Evolutionary conservation across 2,797 vertebrate species (phyloP).

Genomic region (Anniella stebbinsi): DNA sequence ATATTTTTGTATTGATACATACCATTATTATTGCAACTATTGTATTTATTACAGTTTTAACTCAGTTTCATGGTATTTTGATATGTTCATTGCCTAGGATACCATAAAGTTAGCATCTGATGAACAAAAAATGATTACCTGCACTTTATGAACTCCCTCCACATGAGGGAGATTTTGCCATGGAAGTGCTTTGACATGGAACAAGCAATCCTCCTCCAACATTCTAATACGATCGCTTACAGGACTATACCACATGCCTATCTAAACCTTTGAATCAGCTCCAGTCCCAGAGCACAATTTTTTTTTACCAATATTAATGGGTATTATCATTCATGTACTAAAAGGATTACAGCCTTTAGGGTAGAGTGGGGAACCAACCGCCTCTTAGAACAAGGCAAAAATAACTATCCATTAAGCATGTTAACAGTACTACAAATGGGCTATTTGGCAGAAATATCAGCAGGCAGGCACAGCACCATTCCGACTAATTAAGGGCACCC

Average conservation of each 20-base stretch:
- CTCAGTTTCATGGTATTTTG: neutral
- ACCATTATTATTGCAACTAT: neutral
- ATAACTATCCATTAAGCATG: neutral
- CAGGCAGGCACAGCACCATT: neutral
- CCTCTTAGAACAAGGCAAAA: neutral
- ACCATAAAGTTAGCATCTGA: neutral
- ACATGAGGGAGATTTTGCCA: neutral
- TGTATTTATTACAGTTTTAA: neutral
- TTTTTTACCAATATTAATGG: neutral
- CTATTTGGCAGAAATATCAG: conserved; percentile 1
- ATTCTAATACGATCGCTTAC: neutral
- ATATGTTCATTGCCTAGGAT: neutral
- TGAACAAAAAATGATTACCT: neutral
- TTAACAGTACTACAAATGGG: neutral
- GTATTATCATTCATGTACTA: neutral
- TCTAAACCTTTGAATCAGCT: neutral
- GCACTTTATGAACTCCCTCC: neutral
- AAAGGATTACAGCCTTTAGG: conserved; percentile 30
- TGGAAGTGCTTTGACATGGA: neutral
- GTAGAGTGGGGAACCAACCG: conserved; percentile 6
- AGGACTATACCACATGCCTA: neutral
- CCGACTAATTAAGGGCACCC: neutral
- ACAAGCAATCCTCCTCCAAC: neutral
- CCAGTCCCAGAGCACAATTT: neutral
- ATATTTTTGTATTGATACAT: too few species aligned